Evolutionary conservation across 2,797 vertebrate species (phyloP).

Genomic region (Propithecus deckenii): DNA sequence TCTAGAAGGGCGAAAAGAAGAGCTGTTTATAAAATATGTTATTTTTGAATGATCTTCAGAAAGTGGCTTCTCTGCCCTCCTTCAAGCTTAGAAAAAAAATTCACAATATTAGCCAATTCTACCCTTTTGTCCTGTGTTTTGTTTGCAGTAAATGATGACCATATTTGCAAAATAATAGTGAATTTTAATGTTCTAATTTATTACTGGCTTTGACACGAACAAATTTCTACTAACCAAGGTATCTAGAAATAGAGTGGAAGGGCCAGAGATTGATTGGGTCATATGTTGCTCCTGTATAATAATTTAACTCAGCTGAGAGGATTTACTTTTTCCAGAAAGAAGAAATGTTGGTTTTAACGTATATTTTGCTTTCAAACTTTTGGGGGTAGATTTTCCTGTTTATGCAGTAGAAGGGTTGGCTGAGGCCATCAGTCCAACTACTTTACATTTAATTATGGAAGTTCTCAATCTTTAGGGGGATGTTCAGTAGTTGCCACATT

Average conservation of each 20-base stretch:
- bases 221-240: constrained; percentile 71
- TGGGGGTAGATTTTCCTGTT: not conserved
- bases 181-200: constrained; percentile 71
- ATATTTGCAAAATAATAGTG: constrained; percentile 69
- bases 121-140: constrained; percentile 59
- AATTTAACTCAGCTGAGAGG: constrained; percentile 37
- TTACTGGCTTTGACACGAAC: constrained; percentile 67
- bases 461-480: not conserved
- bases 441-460: not conserved
- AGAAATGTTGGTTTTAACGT: constrained; percentile 48
- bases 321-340: constrained; percentile 58
- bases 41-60: constrained; percentile 49
- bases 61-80: not conserved
- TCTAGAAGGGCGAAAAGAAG: constrained; percentile 51
- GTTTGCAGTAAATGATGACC: constrained; percentile 66
- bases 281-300: constrained; percentile 1
- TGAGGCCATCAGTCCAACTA: not conserved
- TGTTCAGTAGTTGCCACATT: not conserved
- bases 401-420: not conserved
- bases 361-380: constrained; percentile 54
- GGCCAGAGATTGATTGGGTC: constrained; percentile 45
- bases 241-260: constrained; percentile 53
- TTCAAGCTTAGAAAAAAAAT: constrained; percentile 33
- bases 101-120: not conserved
- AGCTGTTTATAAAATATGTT: constrained; percentile 49